Evolutionary conservation across 2,888 invertebrate species (phyloP), one percentile per base, ranked within the genome.

Genomic region (Erpobdella octoculata): DNA sequence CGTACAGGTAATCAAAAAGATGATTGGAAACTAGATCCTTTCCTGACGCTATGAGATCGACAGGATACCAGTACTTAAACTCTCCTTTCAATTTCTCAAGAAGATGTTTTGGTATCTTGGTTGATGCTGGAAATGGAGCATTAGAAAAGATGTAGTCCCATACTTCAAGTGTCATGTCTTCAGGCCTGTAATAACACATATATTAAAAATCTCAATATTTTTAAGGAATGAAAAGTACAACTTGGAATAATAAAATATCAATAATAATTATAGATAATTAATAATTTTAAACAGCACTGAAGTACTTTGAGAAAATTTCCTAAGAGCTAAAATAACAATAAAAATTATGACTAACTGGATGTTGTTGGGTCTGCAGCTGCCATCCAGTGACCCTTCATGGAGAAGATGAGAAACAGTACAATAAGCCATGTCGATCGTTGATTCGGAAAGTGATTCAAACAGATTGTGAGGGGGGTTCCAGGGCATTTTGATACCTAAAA

Each of bases 381-480:
- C 85, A 77, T 84, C 82, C 76, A 93, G 91, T 0, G 89, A 88
- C 66, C 89, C 90, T 0, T 89, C 92, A 86, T 97, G 97, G 59
- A 99, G 84, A 72, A 94, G 87, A 85, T 99, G 97, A 0, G 91
- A 88, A 3, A 99, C 87, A 0, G 98, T 95, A 83, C 96, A 96
- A 83, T 91, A 96, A 0, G 97, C 93, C 88, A 92, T 98, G 84
- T 99, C 97, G 79, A 99, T 96, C 0, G 97, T 97, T 0, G 98
- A 98, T 84, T 99, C 98, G 0, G 98, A 98, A 0, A 99, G 86
- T 0, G 97, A 97, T 85, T 99, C 98, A 78, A 99, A 98, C 28
- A 99, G 85, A 91, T 97, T 99, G 91, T 97, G 99, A 79, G 90
- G 88, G 73, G 90, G 88, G 83, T 98, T 98, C 98, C 98, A 99